Evolutionary conservation across 2,888 invertebrate species (phyloP), one percentile per base, ranked within the genome.

Genomic region (Synanthedon tipuliformis): DNA sequence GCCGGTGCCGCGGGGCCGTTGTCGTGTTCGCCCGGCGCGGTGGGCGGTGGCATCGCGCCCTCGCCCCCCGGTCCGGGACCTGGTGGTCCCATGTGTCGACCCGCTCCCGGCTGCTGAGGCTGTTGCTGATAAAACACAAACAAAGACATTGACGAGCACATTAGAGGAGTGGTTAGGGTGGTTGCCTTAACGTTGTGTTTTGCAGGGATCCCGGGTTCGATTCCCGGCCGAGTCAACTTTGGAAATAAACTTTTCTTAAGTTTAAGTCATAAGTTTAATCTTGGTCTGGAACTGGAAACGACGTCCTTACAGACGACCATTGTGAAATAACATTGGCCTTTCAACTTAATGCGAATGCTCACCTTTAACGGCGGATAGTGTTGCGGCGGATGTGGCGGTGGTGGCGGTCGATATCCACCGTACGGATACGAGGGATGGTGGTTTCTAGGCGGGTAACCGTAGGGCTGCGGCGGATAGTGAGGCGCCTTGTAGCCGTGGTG

Each of bases 1-100:
- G 95, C 95, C 55, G 94, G 92, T 75, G 93, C 89, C 51, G 88
- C 81, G n/a, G 89, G 88, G 23, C 90, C 90, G 78, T 91, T 90
- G 74, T 91, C 90, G 74, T 90, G 94, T 88, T 78, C 92, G 64
- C 79, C 89, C 53, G 90, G 87, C 64, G 81, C 87, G 56, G 87
- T 89, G 41, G 90, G 90, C 57, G 90, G 90, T 57, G 90, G 90
- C 89, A 90, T 90, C 51, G 78, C 75, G 63, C 81, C 74, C 64
- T 78, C 63, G 90, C 91, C 91, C 27, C 65, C 68, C 3, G 66
- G 64, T 40, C 68, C 68, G 56, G 67, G 23, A 83, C 85, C 76
- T 68, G 84, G 78, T 62, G 80, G 76, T 78, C 87, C 75, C 90
- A 91, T 71, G 84, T 91, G 73, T 77, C 91, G 88, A 63, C 75